A percentile compares a stretch with the other conserved stretches of the same genome.
These are phyloP conservation scores for Drosophila paracracens DNA, from an alignment of 2,888 invertebrate species.

Conservation along the genomic window DNA sequence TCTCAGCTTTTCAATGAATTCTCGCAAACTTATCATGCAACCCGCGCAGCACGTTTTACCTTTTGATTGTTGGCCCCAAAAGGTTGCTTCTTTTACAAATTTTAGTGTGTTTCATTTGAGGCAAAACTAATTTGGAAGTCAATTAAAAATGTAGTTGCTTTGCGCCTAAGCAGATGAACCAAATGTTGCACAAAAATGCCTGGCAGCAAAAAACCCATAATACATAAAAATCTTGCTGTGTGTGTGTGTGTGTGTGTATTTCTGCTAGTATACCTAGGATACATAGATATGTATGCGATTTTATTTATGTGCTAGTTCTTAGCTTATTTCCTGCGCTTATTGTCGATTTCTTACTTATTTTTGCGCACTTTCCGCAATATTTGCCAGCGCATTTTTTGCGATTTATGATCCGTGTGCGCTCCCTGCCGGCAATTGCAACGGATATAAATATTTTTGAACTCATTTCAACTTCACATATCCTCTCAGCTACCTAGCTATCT, in stretches of 20 bases:
- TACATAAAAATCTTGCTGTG: neutral
- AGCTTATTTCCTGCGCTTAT: conserved; percentile 75
- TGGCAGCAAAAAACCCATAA: conserved; percentile 12
- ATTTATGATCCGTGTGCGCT: conserved; percentile 72
- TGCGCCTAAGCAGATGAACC: conserved; percentile 32
- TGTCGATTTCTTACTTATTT: conserved; percentile 77
- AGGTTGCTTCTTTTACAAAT: conserved; percentile 3
- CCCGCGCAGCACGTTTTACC: conserved; percentile 1
- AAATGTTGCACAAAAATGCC: conserved; percentile 6
- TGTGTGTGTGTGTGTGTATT: neutral
- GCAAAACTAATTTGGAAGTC: conserved; percentile 74
- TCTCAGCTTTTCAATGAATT: neutral
- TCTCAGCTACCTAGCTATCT: conserved; percentile 18
- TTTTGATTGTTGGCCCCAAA: conserved; percentile 10
- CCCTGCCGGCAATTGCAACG: conserved; percentile 75
- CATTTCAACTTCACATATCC: conserved; percentile 71
- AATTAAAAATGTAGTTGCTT: conserved; percentile 65
- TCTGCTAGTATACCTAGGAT: conserved; percentile 5
- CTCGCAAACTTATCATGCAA: neutral
- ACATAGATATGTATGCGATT: conserved; percentile 1
- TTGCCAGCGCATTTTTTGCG: conserved; percentile 68
- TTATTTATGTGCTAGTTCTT: conserved; percentile 54
- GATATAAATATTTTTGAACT: conserved; percentile 80
- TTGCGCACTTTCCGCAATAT: conserved; percentile 75
- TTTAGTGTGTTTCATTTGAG: conserved; percentile 43